Percentiles rank a stretch among this genome's conserved stretches.
phyloP scores from a whole-genome alignment of 2,113 vertebrate genomes.

The Elephas maximus region DNA sequence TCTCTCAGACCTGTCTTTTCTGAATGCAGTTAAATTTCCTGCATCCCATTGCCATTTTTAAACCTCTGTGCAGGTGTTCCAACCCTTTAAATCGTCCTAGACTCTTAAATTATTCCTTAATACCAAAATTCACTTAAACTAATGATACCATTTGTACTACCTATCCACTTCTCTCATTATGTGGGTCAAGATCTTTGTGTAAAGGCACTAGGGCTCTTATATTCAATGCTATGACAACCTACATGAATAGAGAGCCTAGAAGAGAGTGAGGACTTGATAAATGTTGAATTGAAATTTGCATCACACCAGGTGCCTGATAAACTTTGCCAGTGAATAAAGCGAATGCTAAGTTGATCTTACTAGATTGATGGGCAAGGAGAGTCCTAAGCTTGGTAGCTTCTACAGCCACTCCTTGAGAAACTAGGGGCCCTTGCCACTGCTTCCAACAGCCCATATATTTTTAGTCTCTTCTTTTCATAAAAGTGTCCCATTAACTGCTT shows the following conservation, averaged over 20 bases:
- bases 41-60: background rate
- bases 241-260: background rate
- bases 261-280: background rate
- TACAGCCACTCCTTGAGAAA: slow-evolving; percentile 57
- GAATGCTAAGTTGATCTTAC: background rate
- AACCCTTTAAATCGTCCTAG: slow-evolving; percentile 12
- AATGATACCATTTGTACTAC: background rate
- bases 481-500: slow-evolving; percentile 83
- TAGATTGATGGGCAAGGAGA: background rate
- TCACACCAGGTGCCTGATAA: background rate
- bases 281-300: slow-evolving; percentile 21
- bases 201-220: background rate
- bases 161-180: background rate
- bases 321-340: slow-evolving; percentile 11
- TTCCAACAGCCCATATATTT: slow-evolving; percentile 78
- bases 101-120: background rate
- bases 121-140: background rate
- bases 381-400: slow-evolving; percentile 35
- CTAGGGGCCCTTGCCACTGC: background rate
- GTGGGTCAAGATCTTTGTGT: background rate
- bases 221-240: background rate
- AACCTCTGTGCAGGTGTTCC: background rate
- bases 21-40: background rate
- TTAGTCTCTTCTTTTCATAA: slow-evolving; percentile 80
- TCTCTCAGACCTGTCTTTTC: background rate